Conservation (phyloP, 2,797 vertebrate species). For the Cheirogaleus major region DNA sequence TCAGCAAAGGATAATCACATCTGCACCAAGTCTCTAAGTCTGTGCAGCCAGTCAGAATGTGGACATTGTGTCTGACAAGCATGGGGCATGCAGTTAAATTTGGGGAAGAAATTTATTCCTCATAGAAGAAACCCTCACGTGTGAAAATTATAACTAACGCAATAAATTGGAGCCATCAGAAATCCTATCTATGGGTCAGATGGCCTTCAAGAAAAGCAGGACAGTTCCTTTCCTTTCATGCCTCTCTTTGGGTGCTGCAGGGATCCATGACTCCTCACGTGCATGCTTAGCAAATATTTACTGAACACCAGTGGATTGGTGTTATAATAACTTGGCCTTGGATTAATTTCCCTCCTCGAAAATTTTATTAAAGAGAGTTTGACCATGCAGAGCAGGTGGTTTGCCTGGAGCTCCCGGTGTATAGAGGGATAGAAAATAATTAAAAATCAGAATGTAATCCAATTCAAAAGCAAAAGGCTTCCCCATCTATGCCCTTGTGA, state of each 20-base stretch:
- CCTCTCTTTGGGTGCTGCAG: background rate
- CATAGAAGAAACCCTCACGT: background rate
- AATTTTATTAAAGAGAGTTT: constrained; percentile 15
- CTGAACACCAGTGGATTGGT: background rate
- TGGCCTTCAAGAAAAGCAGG: background rate
- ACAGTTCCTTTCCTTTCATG: background rate
- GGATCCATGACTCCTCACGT: background rate
- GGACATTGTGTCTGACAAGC: background rate
- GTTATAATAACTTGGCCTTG: background rate
- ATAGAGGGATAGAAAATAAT: constrained; percentile 57
- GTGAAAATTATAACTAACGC: background rate
- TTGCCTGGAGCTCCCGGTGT: background rate
- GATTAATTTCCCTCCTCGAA: constrained; percentile 41
- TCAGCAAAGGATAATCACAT: background rate
- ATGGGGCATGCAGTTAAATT: background rate
- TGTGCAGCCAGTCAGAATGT: background rate
- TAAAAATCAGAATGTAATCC: constrained; percentile 50
- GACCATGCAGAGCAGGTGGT: background rate
- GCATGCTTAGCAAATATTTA: background rate
- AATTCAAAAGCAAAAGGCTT: constrained; percentile 44
- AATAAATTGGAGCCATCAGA: background rate
- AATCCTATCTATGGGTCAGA: background rate
- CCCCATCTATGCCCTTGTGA: background rate
- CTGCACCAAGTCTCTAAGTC: background rate
- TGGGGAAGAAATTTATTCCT: background rate